Conservation (phyloP, 23 tunicate genomes). For the Trididemnum clinides region DNA sequence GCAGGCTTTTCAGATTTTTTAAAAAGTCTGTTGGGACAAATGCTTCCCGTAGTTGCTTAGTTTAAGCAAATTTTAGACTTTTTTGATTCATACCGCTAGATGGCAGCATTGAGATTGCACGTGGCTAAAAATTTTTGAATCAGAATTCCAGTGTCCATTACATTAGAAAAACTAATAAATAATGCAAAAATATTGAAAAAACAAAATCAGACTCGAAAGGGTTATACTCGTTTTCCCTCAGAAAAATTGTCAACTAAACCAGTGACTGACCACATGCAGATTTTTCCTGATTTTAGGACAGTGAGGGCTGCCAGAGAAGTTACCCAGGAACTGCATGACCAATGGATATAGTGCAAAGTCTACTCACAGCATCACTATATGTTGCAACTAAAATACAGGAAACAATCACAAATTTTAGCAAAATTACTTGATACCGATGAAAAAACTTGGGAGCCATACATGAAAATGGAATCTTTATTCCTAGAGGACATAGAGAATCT, state of each 20-base stretch:
- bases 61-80: too few relatives aligned
- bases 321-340: slow-evolving; percentile 6
- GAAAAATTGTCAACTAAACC: background rate
- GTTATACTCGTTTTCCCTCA: slow-evolving; percentile 21
- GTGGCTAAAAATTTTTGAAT: too few relatives aligned
- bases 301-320: background rate
- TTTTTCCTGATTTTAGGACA: background rate
- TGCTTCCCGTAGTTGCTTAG: too few relatives aligned
- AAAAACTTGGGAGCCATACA: background rate
- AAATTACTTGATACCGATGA: background rate
- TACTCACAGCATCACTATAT: background rate
- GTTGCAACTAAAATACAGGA: background rate
- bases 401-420: background rate
- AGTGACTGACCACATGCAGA: slow-evolving; percentile 4
- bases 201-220: too few relatives aligned
- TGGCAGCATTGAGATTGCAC: too few relatives aligned
- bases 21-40: too few relatives aligned
- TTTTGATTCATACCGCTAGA: too few relatives aligned
- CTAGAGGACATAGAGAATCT: slow-evolving; percentile 6
- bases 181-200: too few relatives aligned
- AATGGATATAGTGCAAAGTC: slow-evolving; percentile 20
- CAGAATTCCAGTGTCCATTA: too few relatives aligned
- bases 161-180: too few relatives aligned
- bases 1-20: too few relatives aligned
- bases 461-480: slow-evolving; percentile 5